phyloP scores from a whole-genome alignment of 2,888 invertebrate species.

The Agrotis exclamationis region DNA sequence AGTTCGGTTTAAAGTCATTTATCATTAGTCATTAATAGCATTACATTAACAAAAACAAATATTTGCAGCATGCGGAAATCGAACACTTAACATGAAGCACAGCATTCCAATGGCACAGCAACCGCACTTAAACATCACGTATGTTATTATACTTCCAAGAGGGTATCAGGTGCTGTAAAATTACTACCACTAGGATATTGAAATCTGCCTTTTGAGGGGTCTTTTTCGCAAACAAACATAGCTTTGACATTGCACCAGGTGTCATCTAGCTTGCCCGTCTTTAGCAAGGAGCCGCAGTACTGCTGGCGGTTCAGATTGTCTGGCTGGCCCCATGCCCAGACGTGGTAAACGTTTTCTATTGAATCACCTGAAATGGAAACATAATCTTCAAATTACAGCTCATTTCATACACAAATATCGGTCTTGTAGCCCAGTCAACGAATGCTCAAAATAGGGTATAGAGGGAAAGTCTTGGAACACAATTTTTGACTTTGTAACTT shows the following conservation, averaged over 20 bases:
- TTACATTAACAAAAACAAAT: no score
- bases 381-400: no score
- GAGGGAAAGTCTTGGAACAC: no score
- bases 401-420: no score
- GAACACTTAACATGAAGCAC: no score
- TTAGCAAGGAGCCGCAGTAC: slow-evolving; percentile 16
- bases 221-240: slow-evolving; percentile 26
- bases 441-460: no score
- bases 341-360: slow-evolving; percentile 9
- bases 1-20: no score
- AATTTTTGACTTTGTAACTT: no score
- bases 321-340: slow-evolving; percentile 26
- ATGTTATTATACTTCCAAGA: neutral
- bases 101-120: no score
- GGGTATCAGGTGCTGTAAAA: neutral
- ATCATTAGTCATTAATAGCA: no score
- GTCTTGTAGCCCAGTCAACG: no score
- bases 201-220: slow-evolving; percentile 1
- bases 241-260: slow-evolving; percentile 22
- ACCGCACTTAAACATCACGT: neutral
- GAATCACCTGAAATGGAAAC: slow-evolving; percentile 4
- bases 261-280: slow-evolving; percentile 17
- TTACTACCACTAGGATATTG: neutral
- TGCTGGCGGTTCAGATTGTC: slow-evolving; percentile 7
- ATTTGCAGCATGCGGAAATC: no score